These are phyloP conservation scores for Ennomos erosarius DNA, from an alignment of 2,888 invertebrate genomes.

Conservation along the genomic window DNA sequence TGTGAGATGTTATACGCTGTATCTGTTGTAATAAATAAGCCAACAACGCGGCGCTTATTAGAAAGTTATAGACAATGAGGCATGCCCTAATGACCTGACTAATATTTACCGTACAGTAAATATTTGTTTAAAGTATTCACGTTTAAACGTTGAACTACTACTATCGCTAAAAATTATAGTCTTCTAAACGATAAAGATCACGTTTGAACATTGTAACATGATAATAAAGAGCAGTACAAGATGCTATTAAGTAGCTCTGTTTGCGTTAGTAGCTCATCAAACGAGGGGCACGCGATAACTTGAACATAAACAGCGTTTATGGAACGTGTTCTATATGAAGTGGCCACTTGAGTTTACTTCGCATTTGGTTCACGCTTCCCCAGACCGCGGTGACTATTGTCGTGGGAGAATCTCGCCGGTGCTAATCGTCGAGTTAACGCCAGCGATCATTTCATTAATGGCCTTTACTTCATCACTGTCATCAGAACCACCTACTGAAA, in stretches of 20 bases:
- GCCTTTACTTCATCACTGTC: constrained; percentile 24
- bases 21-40: constrained; percentile 12
- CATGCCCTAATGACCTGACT: constrained; percentile 53
- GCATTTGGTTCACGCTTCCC: constrained; percentile 29
- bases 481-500: constrained; percentile 6
- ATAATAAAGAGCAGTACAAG: constrained; percentile 41
- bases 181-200: constrained; percentile 26
- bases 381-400: constrained; percentile 28
- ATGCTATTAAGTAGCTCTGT: constrained; percentile 55
- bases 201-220: constrained; percentile 34
- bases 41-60: constrained; percentile 36
- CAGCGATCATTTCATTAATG: constrained; percentile 40
- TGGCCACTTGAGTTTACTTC: constrained; percentile 42
- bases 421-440: constrained; percentile 35
- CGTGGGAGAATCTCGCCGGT: constrained; percentile 34
- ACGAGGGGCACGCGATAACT: constrained; percentile 66
- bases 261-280: constrained; percentile 57
- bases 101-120: constrained; percentile 28
- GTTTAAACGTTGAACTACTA: constrained; percentile 1
- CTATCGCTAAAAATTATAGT: constrained; percentile 26
- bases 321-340: constrained; percentile 41
- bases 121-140: constrained; percentile 15
- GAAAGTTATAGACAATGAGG: constrained; percentile 54
- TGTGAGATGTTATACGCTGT: constrained; percentile 13
- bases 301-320: constrained; percentile 55